phyloP scores from a whole-genome alignment of 2,797 vertebrate genomes.

The Anguilla obscura region DNA sequence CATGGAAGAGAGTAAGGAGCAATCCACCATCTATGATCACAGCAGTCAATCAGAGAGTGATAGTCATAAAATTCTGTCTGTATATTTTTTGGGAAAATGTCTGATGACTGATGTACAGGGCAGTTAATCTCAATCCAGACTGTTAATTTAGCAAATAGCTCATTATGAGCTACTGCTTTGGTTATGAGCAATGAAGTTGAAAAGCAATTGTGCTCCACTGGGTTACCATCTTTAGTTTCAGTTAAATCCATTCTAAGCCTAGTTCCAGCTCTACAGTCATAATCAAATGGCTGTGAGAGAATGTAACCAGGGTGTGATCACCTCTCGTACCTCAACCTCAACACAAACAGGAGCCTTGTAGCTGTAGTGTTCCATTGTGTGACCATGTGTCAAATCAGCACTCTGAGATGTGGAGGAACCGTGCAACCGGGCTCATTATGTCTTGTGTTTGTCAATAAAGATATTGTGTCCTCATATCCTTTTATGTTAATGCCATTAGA shows the following conservation, averaged over 20 bases:
- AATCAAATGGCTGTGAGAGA: not conserved
- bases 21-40: not conserved
- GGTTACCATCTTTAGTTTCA: not conserved
- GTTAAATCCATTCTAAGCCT: not conserved
- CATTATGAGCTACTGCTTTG: not conserved
- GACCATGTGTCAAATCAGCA: no score
- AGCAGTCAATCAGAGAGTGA: not conserved
- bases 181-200: not conserved
- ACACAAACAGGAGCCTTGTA: not conserved
- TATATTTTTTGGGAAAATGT: not conserved
- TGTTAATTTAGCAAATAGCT: not conserved
- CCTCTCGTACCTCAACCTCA: not conserved
- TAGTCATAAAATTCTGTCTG: not conserved
- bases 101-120: not conserved
- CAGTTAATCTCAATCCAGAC: not conserved
- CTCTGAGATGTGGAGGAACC: not conserved
- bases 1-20: not conserved
- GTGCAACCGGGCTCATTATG: not conserved
- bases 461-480: not conserved
- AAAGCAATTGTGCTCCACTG: not conserved
- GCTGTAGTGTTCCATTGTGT: not conserved
- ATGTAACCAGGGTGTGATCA: not conserved
- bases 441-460: not conserved
- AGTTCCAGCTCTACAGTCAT: not conserved
- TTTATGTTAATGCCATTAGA: not conserved